Base-by-base conservation (phyloP, 53 echinoderm and acorn worm species). In the Hippasteria phrygiana region DNA sequence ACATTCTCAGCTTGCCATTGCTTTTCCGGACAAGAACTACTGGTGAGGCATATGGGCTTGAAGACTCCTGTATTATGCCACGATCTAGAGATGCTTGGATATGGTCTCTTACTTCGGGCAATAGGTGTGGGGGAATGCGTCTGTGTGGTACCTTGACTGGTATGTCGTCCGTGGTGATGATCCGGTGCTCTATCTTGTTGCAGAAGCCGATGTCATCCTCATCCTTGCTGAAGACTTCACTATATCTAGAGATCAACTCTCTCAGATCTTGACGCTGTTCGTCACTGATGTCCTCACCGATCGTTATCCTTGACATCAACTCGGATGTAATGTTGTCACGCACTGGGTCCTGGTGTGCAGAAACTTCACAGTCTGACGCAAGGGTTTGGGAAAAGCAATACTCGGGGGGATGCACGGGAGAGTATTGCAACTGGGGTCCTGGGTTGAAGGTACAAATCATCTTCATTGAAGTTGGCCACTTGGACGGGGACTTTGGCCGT, bases 41-140 rank as follows among this genome's bases (percentile, higher is more conserved):
- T n/a, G 0, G 78, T 33, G 24, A 87, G n/a, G n/a, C n/a, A n/a
- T n/a, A n/a, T n/a, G n/a, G n/a, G n/a, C n/a, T n/a, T n/a, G n/a
- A n/a, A n/a, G n/a, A n/a, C n/a, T n/a, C n/a, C n/a, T n/a, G n/a
- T n/a, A n/a, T n/a, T n/a, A n/a, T n/a, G n/a, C n/a, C n/a, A n/a
- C n/a, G 13, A 1, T 74, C 48, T 1, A 43, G 45, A 27, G 74
- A 0, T 27, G n/a, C 24, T 26, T 43, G 74, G 45, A 46, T 8
- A 46, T 47, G 69, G 6, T 94, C 89, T 45, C 90, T 46, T 1
- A 91, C 91, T 67, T 94, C 94, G 14, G 90, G 43, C 94, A 75
- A 92, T n/a, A 89, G 94, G 43, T 94, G 92, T 14, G 93, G 93
- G 46, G 88, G 93, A 10, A 93, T 75, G 22, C 90, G 55, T 4